phyloP scores from a whole-genome alignment of 2,888 invertebrate genomes.

The Hyposoter dolosus region DNA sequence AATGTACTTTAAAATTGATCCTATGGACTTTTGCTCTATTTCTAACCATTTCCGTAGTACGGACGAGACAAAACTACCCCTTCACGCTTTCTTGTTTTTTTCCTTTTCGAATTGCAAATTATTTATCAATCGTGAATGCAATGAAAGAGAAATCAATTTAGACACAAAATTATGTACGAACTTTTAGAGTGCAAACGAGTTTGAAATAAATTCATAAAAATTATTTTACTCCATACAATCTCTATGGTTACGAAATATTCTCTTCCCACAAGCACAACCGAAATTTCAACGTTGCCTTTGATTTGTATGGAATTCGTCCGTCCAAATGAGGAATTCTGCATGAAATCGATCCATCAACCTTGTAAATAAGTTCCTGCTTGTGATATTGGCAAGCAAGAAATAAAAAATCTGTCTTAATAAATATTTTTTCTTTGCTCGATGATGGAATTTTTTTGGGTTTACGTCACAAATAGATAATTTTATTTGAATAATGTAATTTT shows the following conservation, averaged over 20 bases:
- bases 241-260: conserved; percentile 3
- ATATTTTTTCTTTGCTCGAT: neutral
- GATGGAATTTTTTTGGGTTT: neutral
- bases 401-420: neutral
- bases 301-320: conserved; percentile 22
- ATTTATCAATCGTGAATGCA: too few relatives aligned
- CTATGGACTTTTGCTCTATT: neutral
- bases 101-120: too few relatives aligned
- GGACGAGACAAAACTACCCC: too few relatives aligned
- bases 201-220: neutral
- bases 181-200: neutral
- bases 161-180: neutral
- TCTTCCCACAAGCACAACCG: neutral
- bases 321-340: neutral
- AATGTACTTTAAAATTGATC: neutral
- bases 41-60: neutral
- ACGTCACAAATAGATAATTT: neutral
- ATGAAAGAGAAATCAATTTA: too few relatives aligned
- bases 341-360: neutral
- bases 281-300: conserved; percentile 7
- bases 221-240: neutral
- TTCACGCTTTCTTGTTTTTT: too few relatives aligned
- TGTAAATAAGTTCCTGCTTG: neutral
- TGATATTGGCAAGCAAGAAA: neutral
- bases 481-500: too few relatives aligned